Percentiles rank a stretch among this genome's conserved stretches.
These are phyloP conservation scores for Otus sunia DNA, from an alignment of 2,113 vertebrate species.

Conservation along the genomic window DNA sequence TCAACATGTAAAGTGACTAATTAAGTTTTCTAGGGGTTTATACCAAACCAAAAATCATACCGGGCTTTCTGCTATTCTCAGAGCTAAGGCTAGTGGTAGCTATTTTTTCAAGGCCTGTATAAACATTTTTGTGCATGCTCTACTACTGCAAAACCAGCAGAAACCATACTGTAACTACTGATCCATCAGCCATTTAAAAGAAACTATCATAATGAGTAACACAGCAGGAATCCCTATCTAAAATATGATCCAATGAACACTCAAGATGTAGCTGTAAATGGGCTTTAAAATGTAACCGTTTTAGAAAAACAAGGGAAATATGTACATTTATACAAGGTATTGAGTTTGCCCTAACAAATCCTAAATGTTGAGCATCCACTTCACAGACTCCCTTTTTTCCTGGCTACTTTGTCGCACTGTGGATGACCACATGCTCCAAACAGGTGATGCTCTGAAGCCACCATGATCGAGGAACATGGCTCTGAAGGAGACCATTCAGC, in stretches of 20 bases:
- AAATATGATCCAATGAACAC: neutral
- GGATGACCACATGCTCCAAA: fast-evolving
- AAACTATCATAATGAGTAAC: neutral
- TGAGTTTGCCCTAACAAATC: neutral
- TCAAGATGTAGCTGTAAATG: neutral
- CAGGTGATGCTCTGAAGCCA: neutral
- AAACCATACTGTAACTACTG: neutral
- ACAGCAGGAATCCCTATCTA: neutral
- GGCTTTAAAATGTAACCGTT: neutral
- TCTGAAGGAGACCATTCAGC: neutral
- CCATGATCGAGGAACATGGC: fast-evolving
- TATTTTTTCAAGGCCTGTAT: neutral
- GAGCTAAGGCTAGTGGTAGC: neutral
- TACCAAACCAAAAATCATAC: neutral
- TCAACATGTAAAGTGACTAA: neutral
- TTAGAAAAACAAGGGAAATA: neutral
- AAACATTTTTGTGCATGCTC: neutral
- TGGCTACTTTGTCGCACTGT: neutral
- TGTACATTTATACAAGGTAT: neutral
- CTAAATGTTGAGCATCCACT: neutral
- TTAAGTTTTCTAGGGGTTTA: neutral
- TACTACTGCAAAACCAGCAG: neutral
- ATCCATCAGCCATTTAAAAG: neutral
- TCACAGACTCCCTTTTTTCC: neutral
- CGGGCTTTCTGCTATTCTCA: neutral